Conservation (phyloP, 2,113 vertebrate species). For the Bothrops jararaca region DNA sequence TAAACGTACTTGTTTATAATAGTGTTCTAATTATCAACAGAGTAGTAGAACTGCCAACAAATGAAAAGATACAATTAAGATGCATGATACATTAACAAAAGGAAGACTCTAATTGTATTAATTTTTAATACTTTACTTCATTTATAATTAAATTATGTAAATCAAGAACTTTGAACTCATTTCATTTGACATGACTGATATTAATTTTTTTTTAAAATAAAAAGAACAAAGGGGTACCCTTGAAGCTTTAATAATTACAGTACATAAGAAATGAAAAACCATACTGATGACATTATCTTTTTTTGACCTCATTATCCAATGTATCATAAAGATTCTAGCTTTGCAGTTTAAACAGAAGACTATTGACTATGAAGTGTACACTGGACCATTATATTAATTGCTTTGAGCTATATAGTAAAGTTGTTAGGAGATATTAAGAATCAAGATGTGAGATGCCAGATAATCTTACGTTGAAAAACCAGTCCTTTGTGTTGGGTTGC, state of each 20-base stretch:
- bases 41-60: conserved; percentile 31
- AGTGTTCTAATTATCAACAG: conserved; percentile 44
- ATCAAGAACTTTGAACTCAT: conserved; percentile 49
- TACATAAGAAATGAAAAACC: conserved; percentile 44
- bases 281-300: conserved; percentile 33
- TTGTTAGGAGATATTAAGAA: conserved; percentile 18
- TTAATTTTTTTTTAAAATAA: conserved; percentile 26
- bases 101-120: conserved; percentile 40
- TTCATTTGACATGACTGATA: conserved; percentile 22
- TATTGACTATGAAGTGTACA: conserved; percentile 4
- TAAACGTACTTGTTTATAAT: not conserved
- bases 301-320: conserved; percentile 21
- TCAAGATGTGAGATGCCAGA: not conserved
- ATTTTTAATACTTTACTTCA: conserved; percentile 54
- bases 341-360: conserved; percentile 17
- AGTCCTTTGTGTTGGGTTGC: not conserved
- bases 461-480: not conserved
- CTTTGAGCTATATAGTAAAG: conserved; percentile 25
- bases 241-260: conserved; percentile 18
- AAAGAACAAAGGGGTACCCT: conserved; percentile 26
- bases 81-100: conserved; percentile 38
- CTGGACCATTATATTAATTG: conserved; percentile 6
- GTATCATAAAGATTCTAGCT: conserved; percentile 14
- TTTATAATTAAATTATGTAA: conserved; percentile 56
- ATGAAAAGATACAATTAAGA: conserved; percentile 54